These are phyloP conservation scores for Blastobasis lacticolella DNA, from an alignment of 2,888 invertebrate genomes.

Conservation along the genomic window DNA sequence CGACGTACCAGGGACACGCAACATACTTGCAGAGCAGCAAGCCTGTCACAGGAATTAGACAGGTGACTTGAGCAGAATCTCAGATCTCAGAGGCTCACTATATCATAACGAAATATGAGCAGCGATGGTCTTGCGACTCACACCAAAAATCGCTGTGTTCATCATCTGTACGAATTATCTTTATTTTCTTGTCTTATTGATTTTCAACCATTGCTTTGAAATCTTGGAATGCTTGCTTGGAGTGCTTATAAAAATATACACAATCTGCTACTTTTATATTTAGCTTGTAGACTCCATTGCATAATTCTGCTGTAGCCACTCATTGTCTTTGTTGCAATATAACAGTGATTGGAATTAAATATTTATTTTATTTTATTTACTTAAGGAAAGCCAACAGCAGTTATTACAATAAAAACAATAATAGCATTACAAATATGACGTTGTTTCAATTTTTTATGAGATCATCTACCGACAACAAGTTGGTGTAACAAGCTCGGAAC, in stretches of 20 bases:
- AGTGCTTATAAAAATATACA: neutral
- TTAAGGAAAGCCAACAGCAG: too few relatives aligned
- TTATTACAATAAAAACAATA: too few relatives aligned
- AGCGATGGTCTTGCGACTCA: too few relatives aligned
- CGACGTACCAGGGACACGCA: too few relatives aligned
- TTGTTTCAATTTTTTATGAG: constrained; percentile 10
- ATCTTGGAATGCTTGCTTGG: neutral
- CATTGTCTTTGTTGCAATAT: neutral
- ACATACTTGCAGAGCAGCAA: too few relatives aligned
- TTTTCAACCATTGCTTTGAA: constrained; percentile 1
- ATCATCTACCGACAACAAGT: constrained; percentile 5
- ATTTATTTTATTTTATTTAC: too few relatives aligned
- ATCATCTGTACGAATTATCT: neutral
- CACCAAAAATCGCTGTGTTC: too few relatives aligned
- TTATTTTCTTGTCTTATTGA: neutral
- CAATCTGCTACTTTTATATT: too few relatives aligned
- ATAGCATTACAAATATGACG: constrained; percentile 2
- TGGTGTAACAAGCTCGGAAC: constrained; percentile 2
- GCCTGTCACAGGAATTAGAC: too few relatives aligned
- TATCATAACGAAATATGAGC: too few relatives aligned
- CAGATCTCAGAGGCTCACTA: too few relatives aligned
- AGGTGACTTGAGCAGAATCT: too few relatives aligned
- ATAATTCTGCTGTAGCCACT: neutral
- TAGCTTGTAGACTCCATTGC: neutral
- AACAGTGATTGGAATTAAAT: neutral